These are phyloP conservation scores for Asarcornis scutulata DNA, from an alignment of 2,113 vertebrate species.

Conservation along the genomic window DNA sequence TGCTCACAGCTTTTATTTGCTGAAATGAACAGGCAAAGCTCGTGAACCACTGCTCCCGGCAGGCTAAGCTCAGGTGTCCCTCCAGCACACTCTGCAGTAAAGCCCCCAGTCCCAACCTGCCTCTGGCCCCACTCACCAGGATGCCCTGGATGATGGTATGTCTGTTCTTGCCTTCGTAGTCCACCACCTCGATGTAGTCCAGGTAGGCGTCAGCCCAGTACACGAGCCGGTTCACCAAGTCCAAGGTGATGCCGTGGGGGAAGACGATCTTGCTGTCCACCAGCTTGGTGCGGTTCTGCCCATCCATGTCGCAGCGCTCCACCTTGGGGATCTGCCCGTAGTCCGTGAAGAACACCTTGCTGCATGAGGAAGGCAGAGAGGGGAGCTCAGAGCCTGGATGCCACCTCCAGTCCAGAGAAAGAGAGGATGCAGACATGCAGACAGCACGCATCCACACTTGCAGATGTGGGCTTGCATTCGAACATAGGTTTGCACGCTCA, in stretches of 20 bases:
- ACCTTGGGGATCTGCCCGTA: slow-evolving; percentile 96
- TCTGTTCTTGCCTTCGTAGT: slow-evolving; percentile 95
- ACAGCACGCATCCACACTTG: accelerated
- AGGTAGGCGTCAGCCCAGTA: slow-evolving; percentile 98
- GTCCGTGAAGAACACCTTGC: slow-evolving; percentile 97
- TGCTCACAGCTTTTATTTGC: accelerated
- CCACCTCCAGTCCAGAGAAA: accelerated
- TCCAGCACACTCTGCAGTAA: background rate
- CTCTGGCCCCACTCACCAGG: slow-evolving; percentile 81
- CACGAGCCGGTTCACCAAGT: slow-evolving; percentile 93
- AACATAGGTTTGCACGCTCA: background rate
- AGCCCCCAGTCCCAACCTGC: accelerated
- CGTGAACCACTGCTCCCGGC: background rate
- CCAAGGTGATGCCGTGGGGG: slow-evolving; percentile 93
- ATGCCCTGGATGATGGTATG: slow-evolving; percentile 97
- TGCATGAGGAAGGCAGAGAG: slow-evolving; percentile 37
- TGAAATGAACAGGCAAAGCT: background rate
- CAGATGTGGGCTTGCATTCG: background rate
- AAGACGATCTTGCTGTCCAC: slow-evolving; percentile 98
- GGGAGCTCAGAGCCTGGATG: background rate
- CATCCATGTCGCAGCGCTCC: slow-evolving; percentile 97
- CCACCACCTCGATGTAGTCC: slow-evolving; percentile 97
- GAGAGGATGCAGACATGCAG: accelerated
- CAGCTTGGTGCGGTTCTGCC: slow-evolving; percentile 96
- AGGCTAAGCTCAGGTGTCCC: accelerated